Evolutionary conservation across 2,797 vertebrate genomes (phyloP).

Genomic region (Phataginus tetradactyla): DNA sequence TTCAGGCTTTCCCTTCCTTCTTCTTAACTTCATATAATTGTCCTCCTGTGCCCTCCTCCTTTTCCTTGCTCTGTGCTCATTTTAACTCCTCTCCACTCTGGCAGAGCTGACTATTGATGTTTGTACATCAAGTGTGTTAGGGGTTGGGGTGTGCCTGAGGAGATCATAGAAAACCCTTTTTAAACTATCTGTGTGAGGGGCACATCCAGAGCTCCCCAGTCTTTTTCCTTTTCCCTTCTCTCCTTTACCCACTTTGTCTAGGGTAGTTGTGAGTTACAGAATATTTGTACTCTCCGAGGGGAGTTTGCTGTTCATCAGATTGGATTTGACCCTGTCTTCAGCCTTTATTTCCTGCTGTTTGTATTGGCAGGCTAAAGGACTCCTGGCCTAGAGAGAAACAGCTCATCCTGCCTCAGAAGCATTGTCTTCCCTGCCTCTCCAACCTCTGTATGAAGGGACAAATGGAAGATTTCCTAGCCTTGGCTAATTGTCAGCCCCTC

Average conservation of each 20-base stretch:
- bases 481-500: constrained; percentile 45
- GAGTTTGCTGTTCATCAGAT: constrained; percentile 50
- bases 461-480: constrained; percentile 29
- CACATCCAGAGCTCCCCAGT: background rate
- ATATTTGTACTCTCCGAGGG: constrained; percentile 35
- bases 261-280: constrained; percentile 23
- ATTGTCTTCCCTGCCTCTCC: constrained; percentile 31
- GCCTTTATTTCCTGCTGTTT: constrained; percentile 57
- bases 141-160: background rate
- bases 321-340: constrained; percentile 21
- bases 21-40: background rate
- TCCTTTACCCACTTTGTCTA: constrained; percentile 9
- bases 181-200: constrained; percentile 72
- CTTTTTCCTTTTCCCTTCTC: background rate
- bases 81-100: background rate
- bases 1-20: background rate
- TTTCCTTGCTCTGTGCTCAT: background rate
- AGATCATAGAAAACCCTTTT: constrained; percentile 63
- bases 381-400: constrained; percentile 20
- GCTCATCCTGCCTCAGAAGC: constrained; percentile 26
- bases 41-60: background rate
- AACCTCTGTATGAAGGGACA: background rate
- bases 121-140: background rate
- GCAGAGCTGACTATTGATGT: background rate
- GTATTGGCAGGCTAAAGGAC: constrained; percentile 53